Evolutionary conservation across 64 coral and sea anemone species (phyloP), one percentile per base, ranked within the genome.

Genomic region (Montipora foliosa): DNA sequence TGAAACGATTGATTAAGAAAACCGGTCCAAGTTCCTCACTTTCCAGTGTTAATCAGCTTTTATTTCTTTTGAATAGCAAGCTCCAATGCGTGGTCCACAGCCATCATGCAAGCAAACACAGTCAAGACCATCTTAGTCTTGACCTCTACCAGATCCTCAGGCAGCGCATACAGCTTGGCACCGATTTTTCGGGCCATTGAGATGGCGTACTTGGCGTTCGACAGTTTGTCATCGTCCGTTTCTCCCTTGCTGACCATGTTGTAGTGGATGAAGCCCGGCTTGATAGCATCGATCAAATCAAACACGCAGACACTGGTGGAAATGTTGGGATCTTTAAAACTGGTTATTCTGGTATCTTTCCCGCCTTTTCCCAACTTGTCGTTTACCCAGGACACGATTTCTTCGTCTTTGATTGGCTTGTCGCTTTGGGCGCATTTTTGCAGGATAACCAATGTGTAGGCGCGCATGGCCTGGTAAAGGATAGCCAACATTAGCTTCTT

Each of bases 81-180:
- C n/a, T 64, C 60, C 3, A 70, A 13, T 7, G 88, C 88, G 67
- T 90, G 92, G 13, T 74, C 95, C 0, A 89, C 90, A 47, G 91
- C 96, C 96, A 97, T 97, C 75, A 97, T 84, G 68, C 96, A 98
- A 17, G 98, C 98, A 58, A 99, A 99, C 47, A 99, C 95, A 2
- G 98, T 99, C 79, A 99, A 83, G 6, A 99, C 98, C 98, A 99
- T 99, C 75, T 99, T 99, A 4, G 94, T 64, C 48, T 99, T 99
- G 0, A 96, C 98, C 53, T 99, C 95, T 8, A 99, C 92, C 52
- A 99, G 75, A 79, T 99, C 98, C 21, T 99, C 95, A 9, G 98
- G 98, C 51, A 99, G 81, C 3, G 98, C 98, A 58, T 96, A 99
- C 59, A 99, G 37, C 22, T 87, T 80, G 6, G 98, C 92, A 14